Base-by-base conservation (phyloP, 2,888 invertebrate species). In the Philonicus albiceps region DNA sequence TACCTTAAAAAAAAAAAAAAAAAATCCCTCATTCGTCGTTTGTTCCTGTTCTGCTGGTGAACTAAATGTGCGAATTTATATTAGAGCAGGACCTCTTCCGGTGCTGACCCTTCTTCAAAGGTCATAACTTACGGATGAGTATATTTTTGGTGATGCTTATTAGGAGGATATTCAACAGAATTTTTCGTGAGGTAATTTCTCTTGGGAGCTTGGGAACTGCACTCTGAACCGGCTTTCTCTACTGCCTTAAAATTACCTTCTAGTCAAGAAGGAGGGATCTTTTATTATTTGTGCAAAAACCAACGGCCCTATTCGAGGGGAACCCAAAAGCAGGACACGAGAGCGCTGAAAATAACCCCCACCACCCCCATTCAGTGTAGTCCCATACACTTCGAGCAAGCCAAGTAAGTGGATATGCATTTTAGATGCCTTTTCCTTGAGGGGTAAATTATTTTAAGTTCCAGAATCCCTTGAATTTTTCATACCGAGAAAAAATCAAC, bases 381-480 rank as follows among this genome's bases (percentile, higher is more conserved):
- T 53, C 80, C 49, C 3, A 80, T 16, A 40, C 19, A 37, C 22
- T 49, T 6, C 30, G n/a, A 80, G 49, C 19, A 8, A 27, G 22
- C 64, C 49, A 22, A 49, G 78, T 49, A 83, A 83, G 64, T 49
- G 80, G 64, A 34, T 64, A 83, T 83, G 81, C 81, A 83, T 83
- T 83, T 83, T 83, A 83, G 55, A 83, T 83, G 81, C 64, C 81
- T n/a, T 83, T 78, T 64, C 81, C 81, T 83, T 64, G 22, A 34
- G 81, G 81, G 64, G 30, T 13, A 83, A 83, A 83, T 83, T 83
- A 83, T 83, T 83, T 83, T 83, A 83, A 83, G 55, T 83, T 83
- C n/a, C 64, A 64, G 81, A 83, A 64, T 34, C 34, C 81, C 43
- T 43, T 83, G 37, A 55, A 83, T 83, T 64, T 83, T 83, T 83